Evolutionary conservation across 2,113 vertebrate genomes (phyloP).

Genomic region (Gopherus evgoodei): DNA sequence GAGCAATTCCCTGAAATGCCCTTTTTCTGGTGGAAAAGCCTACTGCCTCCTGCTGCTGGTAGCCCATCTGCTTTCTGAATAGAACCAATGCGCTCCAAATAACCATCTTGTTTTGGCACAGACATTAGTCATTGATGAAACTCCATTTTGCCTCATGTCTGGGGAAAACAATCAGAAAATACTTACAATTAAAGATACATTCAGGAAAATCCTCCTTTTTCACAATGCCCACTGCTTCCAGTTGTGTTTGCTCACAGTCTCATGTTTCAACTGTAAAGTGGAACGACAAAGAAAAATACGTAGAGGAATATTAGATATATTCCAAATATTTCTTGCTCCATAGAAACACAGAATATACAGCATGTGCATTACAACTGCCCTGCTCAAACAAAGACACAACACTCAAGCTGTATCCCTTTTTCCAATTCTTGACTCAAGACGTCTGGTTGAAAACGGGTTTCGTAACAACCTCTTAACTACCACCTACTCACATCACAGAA

Average conservation of each 20-base stretch:
- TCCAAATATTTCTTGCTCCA: not conserved
- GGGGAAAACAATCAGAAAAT: conserved; percentile 42
- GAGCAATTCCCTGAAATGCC: conserved; percentile 67
- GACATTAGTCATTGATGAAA: conserved; percentile 19
- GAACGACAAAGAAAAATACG: not conserved
- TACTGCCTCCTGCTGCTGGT: conserved; percentile 36
- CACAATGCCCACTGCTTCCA: conserved; percentile 26
- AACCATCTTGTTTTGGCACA: conserved; percentile 34
- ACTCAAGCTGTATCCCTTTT: conserved; percentile 61
- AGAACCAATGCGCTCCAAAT: conserved; percentile 38
- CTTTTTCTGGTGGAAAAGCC: conserved; percentile 33
- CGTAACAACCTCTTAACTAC: conserved; percentile 76
- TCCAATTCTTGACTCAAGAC: conserved; percentile 67
- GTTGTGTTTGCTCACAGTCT: conserved; percentile 3
- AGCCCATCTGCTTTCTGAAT: conserved; percentile 42
- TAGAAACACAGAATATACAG: conserved; percentile 21
- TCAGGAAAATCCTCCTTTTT: not conserved
- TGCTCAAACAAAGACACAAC: conserved; percentile 57
- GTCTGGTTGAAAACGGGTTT: conserved; percentile 67
- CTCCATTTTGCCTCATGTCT: conserved; percentile 45
- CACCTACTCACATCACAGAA: conserved; percentile 81
- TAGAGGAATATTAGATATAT: not conserved
- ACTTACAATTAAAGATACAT: conserved; percentile 44
- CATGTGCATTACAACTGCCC: not conserved
- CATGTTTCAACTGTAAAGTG: not conserved